phyloP scores from a whole-genome alignment of 2,888 invertebrate genomes.

The Thalpophila matura region DNA sequence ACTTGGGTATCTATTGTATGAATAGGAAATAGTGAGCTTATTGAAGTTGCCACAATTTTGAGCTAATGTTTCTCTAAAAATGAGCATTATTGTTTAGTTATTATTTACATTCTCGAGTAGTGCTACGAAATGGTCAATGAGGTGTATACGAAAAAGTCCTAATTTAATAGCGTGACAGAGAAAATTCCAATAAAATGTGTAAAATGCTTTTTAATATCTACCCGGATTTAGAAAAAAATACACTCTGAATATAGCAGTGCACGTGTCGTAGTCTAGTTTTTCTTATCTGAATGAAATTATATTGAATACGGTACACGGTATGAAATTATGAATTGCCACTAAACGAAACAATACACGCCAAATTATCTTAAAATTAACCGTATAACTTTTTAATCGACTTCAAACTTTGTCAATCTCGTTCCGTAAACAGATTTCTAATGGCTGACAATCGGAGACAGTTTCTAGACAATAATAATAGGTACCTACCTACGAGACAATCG shows the following conservation, averaged over 20 bases:
- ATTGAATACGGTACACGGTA: background rate
- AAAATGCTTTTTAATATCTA: conserved; percentile 3
- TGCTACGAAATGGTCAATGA: background rate
- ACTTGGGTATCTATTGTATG: conserved; percentile 16
- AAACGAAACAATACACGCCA: background rate
- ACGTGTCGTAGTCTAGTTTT: background rate
- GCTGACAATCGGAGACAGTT: conserved; percentile 29
- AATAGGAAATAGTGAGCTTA: conserved; percentile 8
- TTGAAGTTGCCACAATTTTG: background rate
- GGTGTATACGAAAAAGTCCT: background rate
- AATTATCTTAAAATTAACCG: background rate
- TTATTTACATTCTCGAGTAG: too few species aligned
- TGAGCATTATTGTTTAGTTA: too few species aligned
- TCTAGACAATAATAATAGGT: conserved; percentile 50
- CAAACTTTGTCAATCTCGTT: background rate
- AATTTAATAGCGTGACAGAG: conserved; percentile 1
- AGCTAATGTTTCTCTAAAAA: too few species aligned
- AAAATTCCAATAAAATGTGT: conserved; percentile 18
- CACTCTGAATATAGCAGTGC: background rate
- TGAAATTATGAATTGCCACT: conserved; percentile 13
- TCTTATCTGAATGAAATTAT: background rate
- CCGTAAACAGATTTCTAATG: conserved; percentile 38
- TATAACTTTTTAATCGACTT: conserved; percentile 4
- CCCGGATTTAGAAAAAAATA: conserved; percentile 20
- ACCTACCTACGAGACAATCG: conserved; percentile 59